phyloP scores from a whole-genome alignment of 2,797 vertebrate genomes.

The Gambelia wislizenii region DNA sequence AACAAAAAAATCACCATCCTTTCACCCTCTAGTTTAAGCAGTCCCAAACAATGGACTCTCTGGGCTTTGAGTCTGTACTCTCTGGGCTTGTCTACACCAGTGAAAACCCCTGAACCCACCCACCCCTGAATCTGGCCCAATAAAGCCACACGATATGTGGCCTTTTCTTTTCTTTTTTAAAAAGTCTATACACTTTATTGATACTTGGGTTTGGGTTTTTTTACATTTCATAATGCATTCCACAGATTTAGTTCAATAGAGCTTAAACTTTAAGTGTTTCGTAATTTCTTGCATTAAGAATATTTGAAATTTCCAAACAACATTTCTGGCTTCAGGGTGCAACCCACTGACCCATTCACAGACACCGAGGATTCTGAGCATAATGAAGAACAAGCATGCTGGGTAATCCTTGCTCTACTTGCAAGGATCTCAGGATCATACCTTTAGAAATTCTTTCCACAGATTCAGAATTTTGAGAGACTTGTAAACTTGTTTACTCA shows the following conservation, averaged over 20 bases:
- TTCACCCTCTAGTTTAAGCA: too few species aligned
- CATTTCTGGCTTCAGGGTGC: conserved; percentile 82
- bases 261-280: conserved; percentile 89
- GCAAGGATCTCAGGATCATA: conserved; percentile 16
- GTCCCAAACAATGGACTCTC: too few species aligned
- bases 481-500: conserved; percentile 83
- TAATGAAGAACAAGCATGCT: conserved; percentile 29
- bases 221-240: conserved; percentile 99
- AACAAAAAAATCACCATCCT: too few species aligned
- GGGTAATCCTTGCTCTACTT: conserved; percentile 5
- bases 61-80: too few species aligned
- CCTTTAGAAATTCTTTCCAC: conserved; percentile 84
- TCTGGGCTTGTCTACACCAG: too few species aligned
- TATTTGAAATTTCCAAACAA: conserved; percentile 87
- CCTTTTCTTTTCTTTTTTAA: too few species aligned
- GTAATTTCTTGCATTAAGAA: conserved; percentile 90
- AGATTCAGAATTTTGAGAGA: conserved; percentile 83
- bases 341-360: conserved; percentile 26
- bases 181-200: conserved; percentile 99
- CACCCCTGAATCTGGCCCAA: too few species aligned
- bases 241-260: conserved; percentile 92
- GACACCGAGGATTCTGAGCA: conserved; percentile 20
- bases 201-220: conserved; percentile 82
- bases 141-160: too few species aligned
- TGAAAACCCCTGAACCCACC: too few species aligned